Conservation (phyloP, 2,888 invertebrate species). For the Cryptus viduatorius region DNA sequence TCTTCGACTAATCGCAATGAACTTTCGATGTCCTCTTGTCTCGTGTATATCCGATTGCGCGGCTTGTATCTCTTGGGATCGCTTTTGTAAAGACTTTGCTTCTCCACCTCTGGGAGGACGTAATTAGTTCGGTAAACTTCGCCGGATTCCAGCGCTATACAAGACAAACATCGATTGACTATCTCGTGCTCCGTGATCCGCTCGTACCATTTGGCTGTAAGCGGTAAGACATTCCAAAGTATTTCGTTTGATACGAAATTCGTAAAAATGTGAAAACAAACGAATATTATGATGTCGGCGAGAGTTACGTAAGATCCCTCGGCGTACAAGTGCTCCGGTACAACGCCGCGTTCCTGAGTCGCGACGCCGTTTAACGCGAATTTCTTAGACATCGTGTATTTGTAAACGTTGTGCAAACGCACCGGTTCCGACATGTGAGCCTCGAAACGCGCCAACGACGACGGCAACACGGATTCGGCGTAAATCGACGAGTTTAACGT, state of each 20-base stretch:
- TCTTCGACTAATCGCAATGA: slow-evolving; percentile 86
- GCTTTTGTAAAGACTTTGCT: slow-evolving; percentile 91
- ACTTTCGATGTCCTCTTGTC: slow-evolving; percentile 91
- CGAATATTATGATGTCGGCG: slow-evolving; percentile 93
- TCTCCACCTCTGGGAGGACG: slow-evolving; percentile 85
- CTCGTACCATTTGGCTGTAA: slow-evolving; percentile 89
- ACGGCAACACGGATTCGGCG: slow-evolving; percentile 86
- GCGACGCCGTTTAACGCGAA: slow-evolving; percentile 84
- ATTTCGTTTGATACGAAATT: slow-evolving; percentile 82
- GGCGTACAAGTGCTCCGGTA: slow-evolving; percentile 90
- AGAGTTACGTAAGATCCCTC: slow-evolving; percentile 94
- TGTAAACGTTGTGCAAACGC: slow-evolving; percentile 92
- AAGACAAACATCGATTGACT: slow-evolving; percentile 79
- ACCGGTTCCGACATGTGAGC: slow-evolving; percentile 94
- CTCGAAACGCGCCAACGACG: slow-evolving; percentile 92
- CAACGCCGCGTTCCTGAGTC: slow-evolving; percentile 69
- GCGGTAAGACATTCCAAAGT: slow-evolving; percentile 85
- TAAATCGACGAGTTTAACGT: slow-evolving; percentile 77
- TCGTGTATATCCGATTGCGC: slow-evolving; percentile 90
- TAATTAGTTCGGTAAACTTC: slow-evolving; percentile 69
- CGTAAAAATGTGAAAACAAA: slow-evolving; percentile 89
- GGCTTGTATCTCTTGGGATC: slow-evolving; percentile 92
- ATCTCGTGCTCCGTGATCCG: slow-evolving; percentile 79
- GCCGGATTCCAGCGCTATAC: slow-evolving; percentile 76
- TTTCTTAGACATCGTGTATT: slow-evolving; percentile 85